A percentile compares a stretch with the other conserved stretches of the same genome.
These are phyloP conservation scores for Tylochromis polylepis DNA, from an alignment of 2,113 vertebrate genomes.

Conservation along the genomic window DNA sequence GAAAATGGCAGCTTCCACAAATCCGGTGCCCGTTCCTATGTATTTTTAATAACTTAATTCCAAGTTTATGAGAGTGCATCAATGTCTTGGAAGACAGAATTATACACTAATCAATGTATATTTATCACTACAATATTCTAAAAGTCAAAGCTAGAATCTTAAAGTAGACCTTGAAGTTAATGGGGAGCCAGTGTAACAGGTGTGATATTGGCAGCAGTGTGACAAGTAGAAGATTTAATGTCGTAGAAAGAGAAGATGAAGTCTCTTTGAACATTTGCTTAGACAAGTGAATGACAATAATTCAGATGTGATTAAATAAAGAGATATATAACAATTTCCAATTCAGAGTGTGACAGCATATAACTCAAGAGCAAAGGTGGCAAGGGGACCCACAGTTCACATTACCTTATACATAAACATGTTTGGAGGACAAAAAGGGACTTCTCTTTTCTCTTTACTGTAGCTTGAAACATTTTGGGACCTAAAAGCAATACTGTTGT, in stretches of 20 bases:
- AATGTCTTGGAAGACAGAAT: neutral
- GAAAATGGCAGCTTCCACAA: neutral
- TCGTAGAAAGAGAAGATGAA: too few species aligned
- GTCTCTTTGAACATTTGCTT: neutral
- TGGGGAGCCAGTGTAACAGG: too few species aligned
- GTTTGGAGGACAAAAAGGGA: neutral
- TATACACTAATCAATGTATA: neutral
- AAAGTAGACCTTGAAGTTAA: neutral
- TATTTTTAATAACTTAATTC: neutral
- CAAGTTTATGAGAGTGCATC: neutral
- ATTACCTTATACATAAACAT: neutral
- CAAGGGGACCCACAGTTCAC: neutral
- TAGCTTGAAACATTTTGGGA: neutral
- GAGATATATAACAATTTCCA: too few species aligned
- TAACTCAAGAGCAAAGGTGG: neutral
- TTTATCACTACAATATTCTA: neutral
- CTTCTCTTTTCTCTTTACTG: neutral
- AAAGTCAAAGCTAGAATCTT: neutral
- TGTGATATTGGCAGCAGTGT: too few species aligned
- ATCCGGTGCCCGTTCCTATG: neutral
- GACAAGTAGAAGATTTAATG: too few species aligned
- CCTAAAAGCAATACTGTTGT: neutral
- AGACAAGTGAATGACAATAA: neutral
- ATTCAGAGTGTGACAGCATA: neutral
- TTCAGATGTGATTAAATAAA: neutral